These are phyloP conservation scores for Limnephilus marmoratus DNA, from an alignment of 2,888 invertebrate genomes.

Conservation along the genomic window DNA sequence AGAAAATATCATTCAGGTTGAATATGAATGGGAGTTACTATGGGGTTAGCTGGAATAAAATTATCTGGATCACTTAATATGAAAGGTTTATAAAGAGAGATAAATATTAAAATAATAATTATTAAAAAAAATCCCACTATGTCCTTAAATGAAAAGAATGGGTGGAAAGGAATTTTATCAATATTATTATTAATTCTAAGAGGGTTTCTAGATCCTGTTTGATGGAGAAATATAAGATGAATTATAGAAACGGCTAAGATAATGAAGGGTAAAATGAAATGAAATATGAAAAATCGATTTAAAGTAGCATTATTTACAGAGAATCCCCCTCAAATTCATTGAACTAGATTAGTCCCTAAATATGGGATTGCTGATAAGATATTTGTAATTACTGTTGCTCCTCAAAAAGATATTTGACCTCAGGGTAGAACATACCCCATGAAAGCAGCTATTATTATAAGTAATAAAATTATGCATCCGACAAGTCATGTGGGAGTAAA, in stretches of 20 bases:
- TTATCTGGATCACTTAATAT: conserved; percentile 84
- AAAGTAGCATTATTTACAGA: conserved; percentile 85
- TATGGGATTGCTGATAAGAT: conserved; percentile 85
- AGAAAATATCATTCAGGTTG: conserved; percentile 79
- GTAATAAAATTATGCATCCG: conserved; percentile 82
- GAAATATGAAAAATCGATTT: conserved; percentile 86
- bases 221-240: too few species aligned
- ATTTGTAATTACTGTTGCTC: conserved; percentile 88
- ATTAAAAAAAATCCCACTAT: too few species aligned
- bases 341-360: conserved; percentile 80
- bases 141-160: too few species aligned
- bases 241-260: conserved; percentile 77
- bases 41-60: conserved; percentile 83
- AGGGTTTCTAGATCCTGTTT: too few species aligned
- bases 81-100: conserved; percentile 75
- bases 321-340: conserved; percentile 88
- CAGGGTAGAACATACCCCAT: conserved; percentile 88
- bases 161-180: too few species aligned
- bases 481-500: conserved; percentile 80
- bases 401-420: conserved; percentile 90
- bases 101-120: too few species aligned
- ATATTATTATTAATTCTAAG: too few species aligned
- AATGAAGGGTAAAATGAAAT: conserved; percentile 85
- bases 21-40: conserved; percentile 85
- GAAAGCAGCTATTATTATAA: conserved; percentile 84